These are phyloP conservation scores for Zalophus californianus DNA, from an alignment of 2,797 vertebrate genomes.

Conservation along the genomic window DNA sequence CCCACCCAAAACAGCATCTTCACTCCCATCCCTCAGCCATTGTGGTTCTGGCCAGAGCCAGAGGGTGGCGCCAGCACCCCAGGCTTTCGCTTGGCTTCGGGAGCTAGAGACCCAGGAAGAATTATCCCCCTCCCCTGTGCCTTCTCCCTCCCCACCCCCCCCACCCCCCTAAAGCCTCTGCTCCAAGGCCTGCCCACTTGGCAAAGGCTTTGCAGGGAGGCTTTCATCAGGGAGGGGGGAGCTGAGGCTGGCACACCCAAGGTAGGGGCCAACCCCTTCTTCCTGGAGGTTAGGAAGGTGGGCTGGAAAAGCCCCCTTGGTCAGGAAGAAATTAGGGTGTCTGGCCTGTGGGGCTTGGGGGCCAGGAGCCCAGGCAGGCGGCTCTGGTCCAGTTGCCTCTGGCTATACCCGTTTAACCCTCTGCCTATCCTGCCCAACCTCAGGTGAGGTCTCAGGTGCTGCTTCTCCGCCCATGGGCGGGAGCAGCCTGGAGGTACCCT, in stretches of 20 bases:
- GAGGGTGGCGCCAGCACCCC: conserved; percentile 66
- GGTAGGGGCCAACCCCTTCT: background rate
- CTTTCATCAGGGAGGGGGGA: background rate
- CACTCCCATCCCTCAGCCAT: no score
- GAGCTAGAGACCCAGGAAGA: background rate
- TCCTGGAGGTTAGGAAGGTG: background rate
- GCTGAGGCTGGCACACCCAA: background rate
- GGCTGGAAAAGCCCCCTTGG: background rate
- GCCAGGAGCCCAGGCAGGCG: background rate
- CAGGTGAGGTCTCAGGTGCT: background rate
- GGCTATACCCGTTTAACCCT: background rate
- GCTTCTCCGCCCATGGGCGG: background rate
- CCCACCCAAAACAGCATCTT: background rate
- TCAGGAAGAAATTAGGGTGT: conserved; percentile 7
- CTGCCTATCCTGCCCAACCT: background rate
- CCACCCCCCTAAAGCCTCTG: background rate
- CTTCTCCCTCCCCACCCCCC: background rate
- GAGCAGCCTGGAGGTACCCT: background rate
- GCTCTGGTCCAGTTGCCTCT: background rate
- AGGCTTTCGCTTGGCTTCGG: background rate
- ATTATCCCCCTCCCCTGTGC: background rate
- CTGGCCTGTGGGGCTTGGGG: background rate
- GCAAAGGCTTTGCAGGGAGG: background rate
- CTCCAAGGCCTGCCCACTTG: background rate
- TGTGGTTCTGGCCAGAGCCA: conserved; percentile 64